phyloP scores from a whole-genome alignment of 2,113 vertebrate genomes.

The Tylochromis polylepis region DNA sequence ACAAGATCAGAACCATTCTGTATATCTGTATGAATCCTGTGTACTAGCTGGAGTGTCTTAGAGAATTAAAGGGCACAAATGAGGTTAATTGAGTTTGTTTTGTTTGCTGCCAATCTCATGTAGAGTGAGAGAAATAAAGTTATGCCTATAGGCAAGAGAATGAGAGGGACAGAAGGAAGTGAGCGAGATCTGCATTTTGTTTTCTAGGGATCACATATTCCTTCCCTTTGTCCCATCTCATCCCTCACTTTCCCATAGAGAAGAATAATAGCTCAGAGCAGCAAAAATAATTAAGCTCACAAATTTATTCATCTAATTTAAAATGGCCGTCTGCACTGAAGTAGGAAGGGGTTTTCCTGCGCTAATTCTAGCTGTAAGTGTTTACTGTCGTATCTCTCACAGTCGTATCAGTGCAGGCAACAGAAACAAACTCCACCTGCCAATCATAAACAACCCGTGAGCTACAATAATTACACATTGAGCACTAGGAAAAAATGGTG shows the following conservation, averaged over 20 bases:
- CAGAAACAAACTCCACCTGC: conserved; percentile 30
- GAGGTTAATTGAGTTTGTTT: conserved; percentile 66
- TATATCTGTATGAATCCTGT: background rate
- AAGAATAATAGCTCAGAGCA: conserved; percentile 72
- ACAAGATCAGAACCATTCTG: background rate
- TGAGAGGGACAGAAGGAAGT: background rate
- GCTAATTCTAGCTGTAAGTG: conserved; percentile 65
- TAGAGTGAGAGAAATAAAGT: conserved; percentile 42
- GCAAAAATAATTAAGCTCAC: conserved; percentile 68
- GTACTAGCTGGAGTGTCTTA: background rate
- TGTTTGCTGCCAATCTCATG: conserved; percentile 51
- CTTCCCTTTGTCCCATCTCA: conserved; percentile 13
- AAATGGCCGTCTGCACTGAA: conserved; percentile 44
- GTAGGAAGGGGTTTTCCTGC: conserved; percentile 32
- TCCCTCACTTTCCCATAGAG: conserved; percentile 37
- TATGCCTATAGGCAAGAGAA: conserved; percentile 27
- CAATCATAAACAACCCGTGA: conserved; percentile 46
- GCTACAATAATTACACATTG: conserved; percentile 10
- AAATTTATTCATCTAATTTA: conserved; percentile 75
- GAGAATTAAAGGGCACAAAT: background rate
- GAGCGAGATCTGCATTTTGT: conserved; percentile 43
- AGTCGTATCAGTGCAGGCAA: conserved; percentile 30
- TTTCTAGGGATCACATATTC: conserved; percentile 55
- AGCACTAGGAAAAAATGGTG: background rate
- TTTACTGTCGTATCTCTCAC: conserved; percentile 54